phyloP scores from a whole-genome alignment of 2,888 invertebrate species.

The Laothoe populi region DNA sequence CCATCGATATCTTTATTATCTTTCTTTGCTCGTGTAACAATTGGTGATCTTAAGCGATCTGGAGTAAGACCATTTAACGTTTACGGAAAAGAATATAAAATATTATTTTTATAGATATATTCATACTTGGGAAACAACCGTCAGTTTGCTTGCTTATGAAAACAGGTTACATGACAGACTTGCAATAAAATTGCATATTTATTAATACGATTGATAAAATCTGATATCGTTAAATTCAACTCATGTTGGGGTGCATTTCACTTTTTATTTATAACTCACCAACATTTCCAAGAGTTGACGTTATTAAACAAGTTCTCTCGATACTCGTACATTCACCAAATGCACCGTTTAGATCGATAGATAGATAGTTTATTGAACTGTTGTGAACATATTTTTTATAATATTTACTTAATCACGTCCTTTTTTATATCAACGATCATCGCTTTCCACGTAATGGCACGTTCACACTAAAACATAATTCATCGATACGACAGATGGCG shows the following conservation, averaged over 20 bases:
- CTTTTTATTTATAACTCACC: constrained; percentile 9
- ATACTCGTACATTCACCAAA: constrained; percentile 1
- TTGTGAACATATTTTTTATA: too few relatives aligned
- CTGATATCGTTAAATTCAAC: not conserved
- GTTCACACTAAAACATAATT: constrained; percentile 32
- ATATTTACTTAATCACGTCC: not conserved
- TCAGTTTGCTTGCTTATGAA: not conserved
- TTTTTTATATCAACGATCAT: constrained; percentile 40
- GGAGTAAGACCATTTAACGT: too few relatives aligned
- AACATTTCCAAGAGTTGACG: too few relatives aligned
- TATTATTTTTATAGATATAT: too few relatives aligned
- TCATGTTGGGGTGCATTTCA: not conserved
- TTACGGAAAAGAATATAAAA: too few relatives aligned
- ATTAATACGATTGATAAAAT: too few relatives aligned
- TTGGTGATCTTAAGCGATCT: too few relatives aligned
- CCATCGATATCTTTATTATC: not conserved
- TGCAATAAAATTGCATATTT: not conserved
- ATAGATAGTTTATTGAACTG: too few relatives aligned
- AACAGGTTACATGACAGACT: not conserved
- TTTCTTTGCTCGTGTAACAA: not conserved
- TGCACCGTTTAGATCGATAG: too few relatives aligned
- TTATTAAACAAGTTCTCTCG: not conserved
- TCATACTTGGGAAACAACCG: not conserved
- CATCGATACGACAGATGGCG: constrained; percentile 40
- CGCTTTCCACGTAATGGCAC: constrained; percentile 35